Conservation (phyloP, 2,888 invertebrate genomes). For the Callyntrura sp. region DNA sequence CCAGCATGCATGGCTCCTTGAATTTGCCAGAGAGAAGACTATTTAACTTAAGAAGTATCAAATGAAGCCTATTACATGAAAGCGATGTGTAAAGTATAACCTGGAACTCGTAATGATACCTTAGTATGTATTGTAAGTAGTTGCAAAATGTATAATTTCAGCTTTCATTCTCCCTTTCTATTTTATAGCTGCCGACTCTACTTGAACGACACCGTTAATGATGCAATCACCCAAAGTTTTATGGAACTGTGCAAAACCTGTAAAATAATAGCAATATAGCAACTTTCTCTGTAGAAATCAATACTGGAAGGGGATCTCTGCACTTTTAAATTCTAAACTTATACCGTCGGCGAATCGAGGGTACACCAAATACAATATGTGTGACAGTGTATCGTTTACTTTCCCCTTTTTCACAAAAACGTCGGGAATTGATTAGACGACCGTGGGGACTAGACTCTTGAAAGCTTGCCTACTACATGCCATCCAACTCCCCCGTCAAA, state of each 20-base stretch:
- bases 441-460: neutral
- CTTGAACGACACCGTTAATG: neutral
- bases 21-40: too few relatives aligned
- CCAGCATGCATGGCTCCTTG: too few relatives aligned
- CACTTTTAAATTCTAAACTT: too few relatives aligned
- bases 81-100: too few relatives aligned
- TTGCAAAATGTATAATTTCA: slow-evolving; percentile 24
- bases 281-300: slow-evolving; percentile 8
- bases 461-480: neutral
- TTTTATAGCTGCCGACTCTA: neutral
- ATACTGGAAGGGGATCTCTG: neutral
- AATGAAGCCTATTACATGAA: too few relatives aligned
- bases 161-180: neutral
- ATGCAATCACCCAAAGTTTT: slow-evolving; percentile 14
- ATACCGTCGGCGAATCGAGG: neutral
- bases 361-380: neutral
- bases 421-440: slow-evolving; percentile 38
- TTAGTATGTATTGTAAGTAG: neutral
- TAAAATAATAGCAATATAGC: neutral
- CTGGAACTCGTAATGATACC: too few relatives aligned
- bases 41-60: too few relatives aligned
- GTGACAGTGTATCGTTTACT: neutral
- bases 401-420: neutral
- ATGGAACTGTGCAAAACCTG: slow-evolving; percentile 10
- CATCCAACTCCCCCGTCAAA: neutral